Evolutionary conservation across 2,797 vertebrate genomes (phyloP).

Genomic region (Odontamblyopus lacepedii): DNA sequence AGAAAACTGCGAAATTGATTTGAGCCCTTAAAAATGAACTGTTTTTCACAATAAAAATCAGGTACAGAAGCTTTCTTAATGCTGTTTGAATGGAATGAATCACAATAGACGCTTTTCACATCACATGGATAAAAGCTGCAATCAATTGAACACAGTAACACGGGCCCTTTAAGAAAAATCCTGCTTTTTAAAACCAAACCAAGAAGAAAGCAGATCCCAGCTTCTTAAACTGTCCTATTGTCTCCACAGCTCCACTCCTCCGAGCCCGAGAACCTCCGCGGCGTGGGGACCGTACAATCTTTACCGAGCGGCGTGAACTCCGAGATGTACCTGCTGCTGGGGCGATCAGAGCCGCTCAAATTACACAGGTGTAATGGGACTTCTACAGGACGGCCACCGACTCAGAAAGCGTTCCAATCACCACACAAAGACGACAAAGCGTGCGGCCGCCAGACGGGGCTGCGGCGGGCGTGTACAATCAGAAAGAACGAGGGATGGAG

Average conservation of each 20-base stretch:
- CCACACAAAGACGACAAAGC: slow-evolving; percentile 8
- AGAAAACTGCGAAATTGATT: too few relatives aligned
- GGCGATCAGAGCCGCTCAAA: background rate
- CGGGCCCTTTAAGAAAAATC: background rate
- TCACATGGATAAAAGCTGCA: background rate
- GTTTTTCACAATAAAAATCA: too few relatives aligned
- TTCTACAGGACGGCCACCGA: background rate
- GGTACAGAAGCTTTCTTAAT: background rate
- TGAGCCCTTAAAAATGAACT: too few relatives aligned
- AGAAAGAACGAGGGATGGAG: background rate
- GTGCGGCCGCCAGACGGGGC: background rate
- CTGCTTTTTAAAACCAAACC: background rate
- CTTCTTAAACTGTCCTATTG: background rate
- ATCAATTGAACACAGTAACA: background rate
- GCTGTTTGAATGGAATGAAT: background rate
- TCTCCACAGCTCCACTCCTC: background rate
- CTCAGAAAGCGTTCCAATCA: background rate
- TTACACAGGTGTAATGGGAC: slow-evolving; percentile 6
- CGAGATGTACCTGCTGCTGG: background rate
- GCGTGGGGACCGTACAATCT: background rate
- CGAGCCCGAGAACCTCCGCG: background rate
- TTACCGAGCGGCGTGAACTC: background rate
- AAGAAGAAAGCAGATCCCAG: background rate
- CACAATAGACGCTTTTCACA: background rate
- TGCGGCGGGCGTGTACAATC: background rate